Percentiles rank a stretch among this genome's conserved stretches.
phyloP scores from a whole-genome alignment of 2,888 invertebrate species.

The Charanyca ferruginea region DNA sequence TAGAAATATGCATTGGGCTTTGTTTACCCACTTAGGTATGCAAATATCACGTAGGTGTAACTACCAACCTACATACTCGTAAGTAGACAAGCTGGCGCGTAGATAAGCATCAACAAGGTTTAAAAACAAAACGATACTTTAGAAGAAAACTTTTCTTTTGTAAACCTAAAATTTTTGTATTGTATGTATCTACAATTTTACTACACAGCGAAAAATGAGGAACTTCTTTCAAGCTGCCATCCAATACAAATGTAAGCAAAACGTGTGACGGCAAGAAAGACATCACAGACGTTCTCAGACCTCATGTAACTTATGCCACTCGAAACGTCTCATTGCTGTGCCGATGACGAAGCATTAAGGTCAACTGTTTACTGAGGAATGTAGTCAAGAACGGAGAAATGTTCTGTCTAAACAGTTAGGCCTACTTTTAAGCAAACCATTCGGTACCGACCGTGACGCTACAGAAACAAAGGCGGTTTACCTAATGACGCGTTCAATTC shows the following conservation, averaged over 20 bases:
- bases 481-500: constrained; percentile 66
- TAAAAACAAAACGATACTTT: background rate
- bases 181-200: background rate
- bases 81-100: background rate
- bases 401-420: constrained; percentile 81
- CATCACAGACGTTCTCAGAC: constrained; percentile 38
- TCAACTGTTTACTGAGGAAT: constrained; percentile 75
- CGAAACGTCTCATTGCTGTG: constrained; percentile 55
- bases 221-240: background rate
- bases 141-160: background rate
- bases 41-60: constrained; percentile 20
- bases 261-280: constrained; percentile 36
- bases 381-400: constrained; percentile 77
- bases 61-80: constrained; percentile 8
- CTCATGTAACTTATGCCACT: constrained; percentile 36
- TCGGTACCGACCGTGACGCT: constrained; percentile 74
- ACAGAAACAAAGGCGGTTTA: constrained; percentile 65
- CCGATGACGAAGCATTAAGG: constrained; percentile 75
- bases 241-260: constrained; percentile 16
- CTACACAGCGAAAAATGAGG: constrained; percentile 5
- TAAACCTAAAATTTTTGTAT: too few species aligned
- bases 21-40: constrained; percentile 19
- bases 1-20: constrained; percentile 14
- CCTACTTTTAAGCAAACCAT: constrained; percentile 81
- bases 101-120: background rate